Evolutionary conservation across 2,797 vertebrate species (phyloP).

Genomic region (Micrastur ruficollis): DNA sequence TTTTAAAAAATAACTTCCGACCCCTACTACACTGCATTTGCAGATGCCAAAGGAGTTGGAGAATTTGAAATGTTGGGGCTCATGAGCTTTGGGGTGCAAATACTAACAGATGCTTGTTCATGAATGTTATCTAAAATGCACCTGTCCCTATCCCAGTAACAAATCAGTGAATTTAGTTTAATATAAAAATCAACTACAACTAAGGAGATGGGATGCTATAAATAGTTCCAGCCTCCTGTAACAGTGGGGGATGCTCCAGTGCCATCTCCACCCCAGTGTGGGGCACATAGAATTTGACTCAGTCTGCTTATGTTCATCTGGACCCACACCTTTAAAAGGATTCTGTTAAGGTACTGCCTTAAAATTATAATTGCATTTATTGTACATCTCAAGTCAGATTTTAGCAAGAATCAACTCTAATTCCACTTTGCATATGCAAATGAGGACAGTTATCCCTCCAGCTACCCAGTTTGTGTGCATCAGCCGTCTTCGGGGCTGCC

Average conservation of each 20-base stretch:
- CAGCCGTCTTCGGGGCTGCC: neutral
- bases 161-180: neutral
- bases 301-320: neutral
- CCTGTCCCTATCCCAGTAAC: neutral
- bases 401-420: neutral
- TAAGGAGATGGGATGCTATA: neutral
- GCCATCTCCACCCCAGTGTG: neutral
- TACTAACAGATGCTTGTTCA: neutral
- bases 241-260: neutral
- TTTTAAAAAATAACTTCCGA: neutral
- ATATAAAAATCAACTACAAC: neutral
- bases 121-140: neutral
- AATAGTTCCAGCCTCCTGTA: neutral
- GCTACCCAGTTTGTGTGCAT: neutral
- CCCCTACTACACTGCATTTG: neutral
- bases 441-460: neutral
- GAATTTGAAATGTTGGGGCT: neutral
- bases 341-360: neutral
- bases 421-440: neutral
- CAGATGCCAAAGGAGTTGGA: neutral
- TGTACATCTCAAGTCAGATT: neutral
- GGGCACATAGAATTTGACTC: accelerated
- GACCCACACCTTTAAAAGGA: neutral
- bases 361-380: neutral
- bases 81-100: neutral